Percentiles rank a stretch among this genome's conserved stretches.
Conservation (phyloP, 2,888 invertebrate genomes). For the Bembecia ichneumoniformis region DNA sequence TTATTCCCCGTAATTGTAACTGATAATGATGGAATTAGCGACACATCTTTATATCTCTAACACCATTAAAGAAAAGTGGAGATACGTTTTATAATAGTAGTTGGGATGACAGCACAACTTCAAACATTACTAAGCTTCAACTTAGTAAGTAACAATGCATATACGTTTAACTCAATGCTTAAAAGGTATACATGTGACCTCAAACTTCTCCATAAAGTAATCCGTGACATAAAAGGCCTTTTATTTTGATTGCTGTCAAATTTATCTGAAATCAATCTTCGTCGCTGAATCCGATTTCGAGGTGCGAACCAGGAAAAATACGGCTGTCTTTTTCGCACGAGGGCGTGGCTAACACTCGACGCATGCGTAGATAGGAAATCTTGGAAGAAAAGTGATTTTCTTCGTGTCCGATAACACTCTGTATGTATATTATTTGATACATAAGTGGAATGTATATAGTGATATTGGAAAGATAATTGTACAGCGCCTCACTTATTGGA, state of each 20-base stretch:
- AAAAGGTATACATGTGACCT: too few species aligned
- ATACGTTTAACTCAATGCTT: too few species aligned
- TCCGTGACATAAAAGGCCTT: slow-evolving; percentile 18
- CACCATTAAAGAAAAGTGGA: too few species aligned
- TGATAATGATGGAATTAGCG: too few species aligned
- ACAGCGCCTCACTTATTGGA: background rate
- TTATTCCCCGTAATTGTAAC: too few species aligned
- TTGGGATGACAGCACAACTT: too few species aligned
- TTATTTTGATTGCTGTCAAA: slow-evolving; percentile 36
- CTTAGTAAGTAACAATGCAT: too few species aligned
- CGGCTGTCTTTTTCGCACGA: slow-evolving; percentile 42
- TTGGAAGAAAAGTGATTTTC: slow-evolving; percentile 56
- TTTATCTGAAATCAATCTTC: slow-evolving; percentile 53
- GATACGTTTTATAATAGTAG: too few species aligned
- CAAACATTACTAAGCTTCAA: too few species aligned
- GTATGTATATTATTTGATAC: slow-evolving; percentile 24
- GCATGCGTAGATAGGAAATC: slow-evolving; percentile 51
- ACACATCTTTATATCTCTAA: too few species aligned
- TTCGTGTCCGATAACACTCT: slow-evolving; percentile 36
- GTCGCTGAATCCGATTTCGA: slow-evolving; percentile 34
- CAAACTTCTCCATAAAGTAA: too few species aligned
- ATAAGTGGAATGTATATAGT: slow-evolving; percentile 16
- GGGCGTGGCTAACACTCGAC: slow-evolving; percentile 49
- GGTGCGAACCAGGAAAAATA: slow-evolving; percentile 31
- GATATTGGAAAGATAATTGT: slow-evolving; percentile 2